Percentiles rank a stretch among this genome's conserved stretches.
Evolutionary conservation across 1,140 invertebrate genomes (phyloP).

Genomic region (Cotesia chilonis): DNA sequence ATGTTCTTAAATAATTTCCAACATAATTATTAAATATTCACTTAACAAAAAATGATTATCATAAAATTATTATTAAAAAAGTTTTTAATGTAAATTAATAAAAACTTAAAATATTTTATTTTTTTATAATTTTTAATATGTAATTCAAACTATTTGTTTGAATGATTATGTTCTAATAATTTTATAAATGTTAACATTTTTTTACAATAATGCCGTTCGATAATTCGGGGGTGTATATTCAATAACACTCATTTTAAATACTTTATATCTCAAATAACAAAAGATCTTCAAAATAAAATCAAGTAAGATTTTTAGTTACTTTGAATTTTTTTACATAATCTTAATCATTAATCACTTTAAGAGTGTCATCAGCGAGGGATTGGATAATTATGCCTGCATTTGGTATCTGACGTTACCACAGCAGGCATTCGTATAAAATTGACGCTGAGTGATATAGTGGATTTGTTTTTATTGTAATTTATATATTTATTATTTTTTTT

Average conservation of each 20-base stretch:
- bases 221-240: slow-evolving; percentile 6
- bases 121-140: no score
- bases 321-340: not conserved
- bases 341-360: not conserved
- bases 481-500: slow-evolving; percentile 24
- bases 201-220: slow-evolving; percentile 3
- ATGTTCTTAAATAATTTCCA: no score
- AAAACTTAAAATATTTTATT: no score
- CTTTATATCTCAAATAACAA: not conserved
- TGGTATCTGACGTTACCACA: not conserved
- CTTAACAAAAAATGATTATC: no score
- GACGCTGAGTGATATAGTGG: slow-evolving; percentile 58
- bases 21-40: no score
- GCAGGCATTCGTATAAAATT: slow-evolving; percentile 59
- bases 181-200: not conserved
- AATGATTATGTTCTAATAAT: no score
- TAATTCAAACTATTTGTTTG: no score
- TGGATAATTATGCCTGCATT: slow-evolving; percentile 1
- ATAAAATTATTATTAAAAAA: no score
- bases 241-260: not conserved
- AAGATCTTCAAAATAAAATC: not conserved
- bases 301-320: not conserved
- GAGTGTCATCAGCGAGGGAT: not conserved
- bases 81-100: no score
- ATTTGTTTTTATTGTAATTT: no score